These are phyloP conservation scores for Aulostomus chinensis DNA, from an alignment of 2,797 vertebrate genomes.

Conservation along the genomic window DNA sequence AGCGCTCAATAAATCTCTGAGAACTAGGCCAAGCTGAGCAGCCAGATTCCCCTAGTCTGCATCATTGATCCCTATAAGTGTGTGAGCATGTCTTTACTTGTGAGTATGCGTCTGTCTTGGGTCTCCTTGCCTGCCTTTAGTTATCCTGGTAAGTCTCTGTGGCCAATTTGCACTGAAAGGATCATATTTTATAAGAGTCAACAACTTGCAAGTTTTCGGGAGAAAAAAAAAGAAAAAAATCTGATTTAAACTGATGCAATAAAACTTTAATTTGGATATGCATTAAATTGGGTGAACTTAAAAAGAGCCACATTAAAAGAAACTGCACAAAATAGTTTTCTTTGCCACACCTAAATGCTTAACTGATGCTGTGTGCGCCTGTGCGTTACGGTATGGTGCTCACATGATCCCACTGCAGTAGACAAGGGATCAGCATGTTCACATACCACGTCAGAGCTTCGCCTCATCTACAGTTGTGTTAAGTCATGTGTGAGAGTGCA, in stretches of 20 bases:
- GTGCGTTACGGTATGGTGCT: constrained; percentile 4
- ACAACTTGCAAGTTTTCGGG: neutral
- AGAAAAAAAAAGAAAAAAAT: constrained; percentile 2
- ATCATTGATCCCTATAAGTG: constrained; percentile 58
- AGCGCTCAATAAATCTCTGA: constrained; percentile 76
- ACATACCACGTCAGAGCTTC: constrained; percentile 21
- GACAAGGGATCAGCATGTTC: constrained; percentile 39
- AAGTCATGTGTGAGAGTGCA: neutral
- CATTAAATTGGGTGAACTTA: too few species aligned
- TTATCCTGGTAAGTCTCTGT: constrained; percentile 39
- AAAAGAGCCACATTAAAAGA: neutral
- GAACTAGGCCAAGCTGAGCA: constrained; percentile 73
- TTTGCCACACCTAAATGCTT: constrained; percentile 1
- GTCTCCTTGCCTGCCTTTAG: constrained; percentile 12
- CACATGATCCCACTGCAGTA: constrained; percentile 34
- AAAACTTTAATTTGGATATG: too few species aligned
- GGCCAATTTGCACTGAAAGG: constrained; percentile 20
- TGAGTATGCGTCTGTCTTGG: constrained; percentile 10
- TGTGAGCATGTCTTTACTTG: constrained; percentile 29
- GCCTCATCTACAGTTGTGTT: constrained; percentile 13
- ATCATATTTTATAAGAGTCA: constrained; percentile 10
- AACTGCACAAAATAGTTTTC: neutral
- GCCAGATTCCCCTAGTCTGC: constrained; percentile 52
- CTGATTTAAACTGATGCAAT: too few species aligned
- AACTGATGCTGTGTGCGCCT: constrained; percentile 4